Conservation (phyloP, 1,140 invertebrate genomes). For the Psix sp. region DNA sequence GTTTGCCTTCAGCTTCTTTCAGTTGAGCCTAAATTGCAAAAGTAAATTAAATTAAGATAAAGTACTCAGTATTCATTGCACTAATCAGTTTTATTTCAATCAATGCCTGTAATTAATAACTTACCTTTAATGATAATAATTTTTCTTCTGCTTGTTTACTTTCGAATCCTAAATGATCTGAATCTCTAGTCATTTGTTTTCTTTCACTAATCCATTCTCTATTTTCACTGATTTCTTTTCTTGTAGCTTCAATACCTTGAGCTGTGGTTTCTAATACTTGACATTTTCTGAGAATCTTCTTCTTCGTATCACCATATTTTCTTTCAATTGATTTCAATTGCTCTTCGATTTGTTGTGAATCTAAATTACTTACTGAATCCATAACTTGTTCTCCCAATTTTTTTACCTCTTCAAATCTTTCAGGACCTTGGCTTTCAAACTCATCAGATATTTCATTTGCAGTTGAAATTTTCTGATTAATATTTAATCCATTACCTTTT, state of each 20-base stretch:
- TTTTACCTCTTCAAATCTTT: slow-evolving; percentile 82
- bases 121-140: slow-evolving; percentile 82
- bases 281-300: slow-evolving; percentile 88
- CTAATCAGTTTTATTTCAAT: no score
- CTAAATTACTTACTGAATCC: slow-evolving; percentile 88
- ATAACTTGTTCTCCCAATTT: slow-evolving; percentile 83
- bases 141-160: slow-evolving; percentile 85
- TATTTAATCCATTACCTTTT: slow-evolving; percentile 88
- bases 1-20: slow-evolving; percentile 91
- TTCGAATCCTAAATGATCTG: slow-evolving; percentile 84
- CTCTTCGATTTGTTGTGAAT: slow-evolving; percentile 93
- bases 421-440: slow-evolving; percentile 83
- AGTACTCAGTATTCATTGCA: no score
- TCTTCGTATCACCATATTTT: slow-evolving; percentile 88
- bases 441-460: slow-evolving; percentile 83
- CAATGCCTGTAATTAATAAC: neutral
- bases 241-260: slow-evolving; percentile 87
- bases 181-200: slow-evolving; percentile 82
- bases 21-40: slow-evolving; percentile 79
- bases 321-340: slow-evolving; percentile 88
- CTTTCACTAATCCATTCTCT: slow-evolving; percentile 89
- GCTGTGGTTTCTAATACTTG: slow-evolving; percentile 88
- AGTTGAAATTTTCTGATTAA: slow-evolving; percentile 85
- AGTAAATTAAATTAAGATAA: no score
- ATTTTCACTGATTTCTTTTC: slow-evolving; percentile 85